A percentile compares a stretch with the other conserved stretches of the same genome.
Conservation (phyloP, 2,888 invertebrate species). For the Autographa gamma region DNA sequence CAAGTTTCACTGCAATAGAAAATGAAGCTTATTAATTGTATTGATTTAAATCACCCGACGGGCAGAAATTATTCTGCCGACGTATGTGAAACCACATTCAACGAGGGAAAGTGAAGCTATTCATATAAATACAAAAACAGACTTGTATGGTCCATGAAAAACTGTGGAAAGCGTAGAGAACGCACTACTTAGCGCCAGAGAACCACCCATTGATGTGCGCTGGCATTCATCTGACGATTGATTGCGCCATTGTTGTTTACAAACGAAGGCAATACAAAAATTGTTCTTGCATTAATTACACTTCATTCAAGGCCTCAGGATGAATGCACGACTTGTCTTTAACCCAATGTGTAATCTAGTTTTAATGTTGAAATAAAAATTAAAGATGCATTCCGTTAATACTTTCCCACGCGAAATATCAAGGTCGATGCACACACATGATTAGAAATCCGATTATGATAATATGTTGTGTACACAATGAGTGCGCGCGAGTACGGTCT, state of each 20-base stretch:
- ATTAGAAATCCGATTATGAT: conserved; percentile 63
- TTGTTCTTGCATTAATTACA: conserved; percentile 50
- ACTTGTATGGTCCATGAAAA: conserved; percentile 56
- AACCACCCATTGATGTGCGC: conserved; percentile 43
- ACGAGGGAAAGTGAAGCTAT: conserved; percentile 67
- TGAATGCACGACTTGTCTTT: conserved; percentile 55
- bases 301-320: conserved; percentile 49
- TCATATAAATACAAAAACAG: conserved; percentile 58
- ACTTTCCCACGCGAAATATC: conserved; percentile 64
- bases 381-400: conserved; percentile 54
- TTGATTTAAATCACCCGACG: conserved; percentile 43
- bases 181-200: conserved; percentile 24
- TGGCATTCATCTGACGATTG: conserved; percentile 47
- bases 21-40: conserved; percentile 49
- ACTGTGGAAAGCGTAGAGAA: conserved; percentile 58
- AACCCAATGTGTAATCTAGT: conserved; percentile 56
- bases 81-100: conserved; percentile 56
- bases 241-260: conserved; percentile 53
- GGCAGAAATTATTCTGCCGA: conserved; percentile 32
- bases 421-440: conserved; percentile 64
- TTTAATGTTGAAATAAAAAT: conserved; percentile 56
- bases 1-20: conserved; percentile 42
- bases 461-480: conserved; percentile 49
- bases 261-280: conserved; percentile 48
- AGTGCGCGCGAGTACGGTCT: conserved; percentile 52